These are phyloP conservation scores for Passer montanus DNA, from an alignment of 2,113 vertebrate genomes.

Conservation along the genomic window DNA sequence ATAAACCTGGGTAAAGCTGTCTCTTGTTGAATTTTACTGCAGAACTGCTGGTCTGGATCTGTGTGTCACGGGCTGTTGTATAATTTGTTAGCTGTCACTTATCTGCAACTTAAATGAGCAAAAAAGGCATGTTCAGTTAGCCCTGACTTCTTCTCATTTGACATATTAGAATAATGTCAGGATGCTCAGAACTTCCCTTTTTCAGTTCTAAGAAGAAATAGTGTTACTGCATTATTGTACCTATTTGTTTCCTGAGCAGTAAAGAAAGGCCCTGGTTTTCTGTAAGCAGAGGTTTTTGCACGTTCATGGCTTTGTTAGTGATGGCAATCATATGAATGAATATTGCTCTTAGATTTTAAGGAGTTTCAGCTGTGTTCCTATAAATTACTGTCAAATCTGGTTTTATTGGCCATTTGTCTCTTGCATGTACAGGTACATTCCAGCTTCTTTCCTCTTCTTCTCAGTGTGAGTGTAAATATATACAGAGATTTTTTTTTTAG, in stretches of 20 bases:
- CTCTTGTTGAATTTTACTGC: conserved; percentile 23
- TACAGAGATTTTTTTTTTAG: background rate
- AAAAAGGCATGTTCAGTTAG: background rate
- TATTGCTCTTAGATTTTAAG: background rate
- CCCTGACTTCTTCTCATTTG: background rate
- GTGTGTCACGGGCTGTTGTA: background rate
- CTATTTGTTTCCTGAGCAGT: background rate
- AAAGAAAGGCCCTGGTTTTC: background rate
- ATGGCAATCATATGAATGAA: background rate
- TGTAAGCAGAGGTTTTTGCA: background rate
- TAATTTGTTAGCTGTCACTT: conserved; percentile 35
- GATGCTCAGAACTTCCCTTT: background rate
- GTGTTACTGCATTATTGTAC: background rate
- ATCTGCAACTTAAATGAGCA: background rate
- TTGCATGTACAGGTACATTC: background rate
- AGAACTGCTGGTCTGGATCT: conserved; percentile 3
- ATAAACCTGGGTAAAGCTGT: conserved; percentile 18
- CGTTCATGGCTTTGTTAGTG: background rate
- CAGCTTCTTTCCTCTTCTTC: background rate
- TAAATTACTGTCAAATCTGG: background rate
- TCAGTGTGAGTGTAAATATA: background rate
- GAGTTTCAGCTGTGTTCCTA: background rate
- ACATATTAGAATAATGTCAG: background rate
- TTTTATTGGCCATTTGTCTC: background rate
- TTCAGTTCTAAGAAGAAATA: background rate